phyloP scores from a whole-genome alignment of 2,113 vertebrate species.

The Pluvialis apricaria region DNA sequence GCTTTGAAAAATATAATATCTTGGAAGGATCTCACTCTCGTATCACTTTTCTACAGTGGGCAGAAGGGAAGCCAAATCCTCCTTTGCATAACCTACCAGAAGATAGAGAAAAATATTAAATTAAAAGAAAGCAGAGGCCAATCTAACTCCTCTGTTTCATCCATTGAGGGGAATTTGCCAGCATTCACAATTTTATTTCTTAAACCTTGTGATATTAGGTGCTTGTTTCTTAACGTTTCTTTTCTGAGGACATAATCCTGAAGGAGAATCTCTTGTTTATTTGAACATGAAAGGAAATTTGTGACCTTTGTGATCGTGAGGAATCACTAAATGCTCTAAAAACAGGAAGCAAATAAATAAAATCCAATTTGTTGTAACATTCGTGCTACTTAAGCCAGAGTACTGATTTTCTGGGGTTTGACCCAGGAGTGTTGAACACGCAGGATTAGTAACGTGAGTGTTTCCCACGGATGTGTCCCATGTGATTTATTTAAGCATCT shows the following conservation, averaged over 20 bases:
- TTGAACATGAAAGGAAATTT: neutral
- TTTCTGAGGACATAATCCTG: neutral
- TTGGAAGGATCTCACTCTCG: neutral
- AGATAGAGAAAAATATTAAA: neutral
- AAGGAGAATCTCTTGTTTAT: neutral
- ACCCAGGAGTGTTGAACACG: neutral
- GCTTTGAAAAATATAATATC: neutral
- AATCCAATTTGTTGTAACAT: neutral
- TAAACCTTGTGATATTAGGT: neutral
- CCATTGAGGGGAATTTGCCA: neutral
- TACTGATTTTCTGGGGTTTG: neutral
- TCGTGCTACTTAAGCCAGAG: neutral
- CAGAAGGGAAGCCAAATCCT: neutral
- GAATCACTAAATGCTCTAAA: constrained; percentile 8
- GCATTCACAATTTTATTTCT: neutral
- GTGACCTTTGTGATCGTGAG: neutral
- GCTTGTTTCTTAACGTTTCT: neutral
- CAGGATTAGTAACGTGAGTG: neutral
- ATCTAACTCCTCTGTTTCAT: neutral
- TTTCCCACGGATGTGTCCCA: neutral
- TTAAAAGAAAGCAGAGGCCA: neutral
- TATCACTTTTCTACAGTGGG: neutral
- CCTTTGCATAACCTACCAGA: neutral
- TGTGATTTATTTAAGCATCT: neutral
- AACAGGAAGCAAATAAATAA: constrained; percentile 15